These are phyloP conservation scores for Entelurus aequoreus DNA, from an alignment of 2,113 vertebrate genomes.

Conservation along the genomic window DNA sequence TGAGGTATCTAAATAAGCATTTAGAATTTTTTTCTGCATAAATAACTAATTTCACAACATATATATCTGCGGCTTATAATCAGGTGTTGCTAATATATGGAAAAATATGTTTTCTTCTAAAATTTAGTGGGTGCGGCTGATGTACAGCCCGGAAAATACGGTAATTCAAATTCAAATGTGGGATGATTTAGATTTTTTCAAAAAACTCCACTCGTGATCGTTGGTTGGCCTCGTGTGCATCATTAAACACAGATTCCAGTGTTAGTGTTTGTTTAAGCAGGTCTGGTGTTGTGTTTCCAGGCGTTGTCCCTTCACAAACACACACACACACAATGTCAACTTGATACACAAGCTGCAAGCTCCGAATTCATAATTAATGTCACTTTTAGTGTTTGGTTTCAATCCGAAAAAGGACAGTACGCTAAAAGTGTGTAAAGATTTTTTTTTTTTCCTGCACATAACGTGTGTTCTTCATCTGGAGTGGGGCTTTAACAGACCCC, in stretches of 20 bases:
- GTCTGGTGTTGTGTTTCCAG: slow-evolving; percentile 53
- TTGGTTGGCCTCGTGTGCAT: slow-evolving; percentile 55
- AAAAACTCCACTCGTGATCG: slow-evolving; percentile 29
- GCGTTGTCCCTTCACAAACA: slow-evolving; percentile 33
- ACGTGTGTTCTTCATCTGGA: slow-evolving; percentile 15
- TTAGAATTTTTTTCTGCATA: no score
- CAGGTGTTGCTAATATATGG: no score
- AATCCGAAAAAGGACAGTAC: slow-evolving; percentile 9
- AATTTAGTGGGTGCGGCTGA: no score
- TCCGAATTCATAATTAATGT: slow-evolving; percentile 33
- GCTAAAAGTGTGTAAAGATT: no score
- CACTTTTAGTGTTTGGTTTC: slow-evolving; percentile 23
- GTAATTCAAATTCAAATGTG: no score
- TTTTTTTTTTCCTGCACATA: slow-evolving; percentile 13
- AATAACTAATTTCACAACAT: no score
- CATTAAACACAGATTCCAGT: slow-evolving; percentile 65
- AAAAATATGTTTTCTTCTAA: no score
- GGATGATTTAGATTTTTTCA: no score
- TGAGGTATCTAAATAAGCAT: no score
- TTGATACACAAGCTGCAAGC: slow-evolving; percentile 28
- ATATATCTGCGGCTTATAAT: no score
- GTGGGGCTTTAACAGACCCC: slow-evolving; percentile 42
- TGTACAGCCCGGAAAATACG: no score
- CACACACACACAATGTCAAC: slow-evolving; percentile 31
- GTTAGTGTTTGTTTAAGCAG: slow-evolving; percentile 63